A percentile compares a stretch with the other conserved stretches of the same genome.
Evolutionary conservation across 1,140 invertebrate genomes (phyloP).

Genomic region (Drosophila bocqueti): DNA sequence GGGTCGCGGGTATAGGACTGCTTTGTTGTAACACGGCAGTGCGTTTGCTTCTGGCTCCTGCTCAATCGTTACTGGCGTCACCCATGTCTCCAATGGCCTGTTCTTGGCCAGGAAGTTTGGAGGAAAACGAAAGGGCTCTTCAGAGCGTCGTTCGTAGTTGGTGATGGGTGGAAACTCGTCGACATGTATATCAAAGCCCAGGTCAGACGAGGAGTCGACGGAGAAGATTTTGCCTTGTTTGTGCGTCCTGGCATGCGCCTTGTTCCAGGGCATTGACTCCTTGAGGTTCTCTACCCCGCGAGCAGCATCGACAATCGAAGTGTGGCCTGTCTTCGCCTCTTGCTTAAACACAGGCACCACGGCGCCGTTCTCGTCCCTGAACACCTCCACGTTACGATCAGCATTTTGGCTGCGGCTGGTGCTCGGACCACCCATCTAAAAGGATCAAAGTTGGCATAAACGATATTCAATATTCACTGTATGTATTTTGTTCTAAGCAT

Average conservation of each 20-base stretch:
- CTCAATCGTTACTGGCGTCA: constrained; percentile 74
- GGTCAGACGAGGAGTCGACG: constrained; percentile 28
- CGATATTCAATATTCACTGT: neutral
- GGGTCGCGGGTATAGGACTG: constrained; percentile 67
- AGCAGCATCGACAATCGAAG: constrained; percentile 86
- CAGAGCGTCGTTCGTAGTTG: constrained; percentile 57
- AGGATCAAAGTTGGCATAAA: neutral
- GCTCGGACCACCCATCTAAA: constrained; percentile 41
- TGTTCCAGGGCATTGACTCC: constrained; percentile 89
- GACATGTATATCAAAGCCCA: constrained; percentile 74
- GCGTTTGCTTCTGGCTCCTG: constrained; percentile 51
- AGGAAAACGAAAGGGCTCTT: constrained; percentile 59
- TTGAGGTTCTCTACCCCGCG: constrained; percentile 86
- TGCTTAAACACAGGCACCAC: neutral
- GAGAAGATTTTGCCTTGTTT: constrained; percentile 67
- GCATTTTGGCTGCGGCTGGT: constrained; percentile 49
- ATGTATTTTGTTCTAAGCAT: neutral
- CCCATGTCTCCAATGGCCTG: constrained; percentile 54
- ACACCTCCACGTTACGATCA: constrained; percentile 65
- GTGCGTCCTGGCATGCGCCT: constrained; percentile 71
- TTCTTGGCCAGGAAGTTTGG: constrained; percentile 65
- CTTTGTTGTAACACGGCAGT: constrained; percentile 74
- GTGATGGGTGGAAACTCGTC: constrained; percentile 64
- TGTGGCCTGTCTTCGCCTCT: constrained; percentile 49
- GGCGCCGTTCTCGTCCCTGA: constrained; percentile 69